A percentile compares a stretch with the other conserved stretches of the same genome.
Conservation (phyloP, 2,797 vertebrate genomes). For the Novumbra hubbsi region DNA sequence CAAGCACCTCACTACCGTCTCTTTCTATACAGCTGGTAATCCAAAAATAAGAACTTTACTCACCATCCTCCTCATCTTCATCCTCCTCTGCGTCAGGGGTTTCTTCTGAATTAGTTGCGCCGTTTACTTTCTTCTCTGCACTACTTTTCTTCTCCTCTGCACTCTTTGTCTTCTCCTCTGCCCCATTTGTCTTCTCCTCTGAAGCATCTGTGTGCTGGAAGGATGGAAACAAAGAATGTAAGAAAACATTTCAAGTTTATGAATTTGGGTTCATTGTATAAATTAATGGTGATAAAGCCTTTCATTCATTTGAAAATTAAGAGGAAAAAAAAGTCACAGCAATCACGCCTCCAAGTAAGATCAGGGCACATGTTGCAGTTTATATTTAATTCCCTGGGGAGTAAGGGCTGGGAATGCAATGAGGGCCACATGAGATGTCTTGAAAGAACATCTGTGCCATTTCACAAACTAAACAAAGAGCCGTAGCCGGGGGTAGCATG, state of each 20-base stretch:
- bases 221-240: background rate
- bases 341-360: background rate
- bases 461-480: conserved; percentile 76
- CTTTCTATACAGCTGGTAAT: background rate
- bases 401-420: conserved; percentile 49
- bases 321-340: background rate
- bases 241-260: background rate
- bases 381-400: conserved; percentile 46
- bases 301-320: background rate
- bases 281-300: background rate
- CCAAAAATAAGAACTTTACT: conserved; percentile 13
- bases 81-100: conserved; percentile 25
- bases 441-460: conserved; percentile 69
- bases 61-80: conserved; percentile 59
- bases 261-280: background rate
- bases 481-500: conserved; percentile 23
- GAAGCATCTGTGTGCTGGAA: background rate
- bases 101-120: conserved; percentile 3
- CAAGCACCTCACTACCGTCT: background rate
- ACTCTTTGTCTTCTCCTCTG: conserved; percentile 72
- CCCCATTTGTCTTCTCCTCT: conserved; percentile 69
- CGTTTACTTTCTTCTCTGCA: conserved; percentile 61
- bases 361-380: conserved; percentile 13
- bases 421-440: conserved; percentile 40
- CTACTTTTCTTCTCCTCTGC: conserved; percentile 68